Percentiles rank a stretch among this genome's conserved stretches.
phyloP scores from a whole-genome alignment of 2,797 vertebrate genomes.

The Mergus octosetaceus region DNA sequence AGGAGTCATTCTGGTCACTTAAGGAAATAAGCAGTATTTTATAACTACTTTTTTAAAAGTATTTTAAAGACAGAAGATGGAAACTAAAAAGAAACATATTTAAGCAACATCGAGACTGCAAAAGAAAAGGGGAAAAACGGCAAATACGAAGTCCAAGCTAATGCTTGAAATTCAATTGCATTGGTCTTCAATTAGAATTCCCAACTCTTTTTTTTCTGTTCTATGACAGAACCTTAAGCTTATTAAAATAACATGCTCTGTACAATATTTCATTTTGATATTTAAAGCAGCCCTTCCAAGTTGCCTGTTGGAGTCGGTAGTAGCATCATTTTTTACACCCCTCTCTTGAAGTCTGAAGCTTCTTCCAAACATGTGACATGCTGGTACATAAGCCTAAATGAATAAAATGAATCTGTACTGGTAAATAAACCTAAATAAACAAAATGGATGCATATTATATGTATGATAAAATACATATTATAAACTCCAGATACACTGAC shows the following conservation, averaged over 20 bases:
- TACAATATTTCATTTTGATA: conserved; percentile 1
- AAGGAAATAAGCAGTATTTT: conserved; percentile 48
- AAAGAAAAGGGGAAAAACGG: not conserved
- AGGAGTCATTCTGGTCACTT: conserved; percentile 37
- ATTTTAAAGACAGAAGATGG: conserved; percentile 39
- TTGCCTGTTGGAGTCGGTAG: not conserved
- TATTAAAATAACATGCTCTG: conserved; percentile 14
- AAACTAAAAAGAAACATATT: conserved; percentile 25
- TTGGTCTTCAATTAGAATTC: conserved; percentile 33
- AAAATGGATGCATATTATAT: not conserved
- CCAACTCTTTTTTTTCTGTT: not conserved
- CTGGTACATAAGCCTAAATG: not conserved
- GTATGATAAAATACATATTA: not conserved
- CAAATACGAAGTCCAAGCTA: not conserved
- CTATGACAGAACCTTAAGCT: not conserved
- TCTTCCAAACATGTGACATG: not conserved
- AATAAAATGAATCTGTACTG: not conserved
- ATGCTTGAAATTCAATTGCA: conserved; percentile 11
- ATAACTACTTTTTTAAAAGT: not conserved
- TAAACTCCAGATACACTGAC: not conserved
- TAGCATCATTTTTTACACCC: not conserved
- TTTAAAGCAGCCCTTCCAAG: conserved; percentile 24
- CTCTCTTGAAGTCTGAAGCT: not conserved
- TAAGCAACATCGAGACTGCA: conserved; percentile 46
- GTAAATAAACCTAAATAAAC: not conserved